Base-by-base conservation (phyloP, 2,797 vertebrate species). In the Hippopotamyrus pictus region DNA sequence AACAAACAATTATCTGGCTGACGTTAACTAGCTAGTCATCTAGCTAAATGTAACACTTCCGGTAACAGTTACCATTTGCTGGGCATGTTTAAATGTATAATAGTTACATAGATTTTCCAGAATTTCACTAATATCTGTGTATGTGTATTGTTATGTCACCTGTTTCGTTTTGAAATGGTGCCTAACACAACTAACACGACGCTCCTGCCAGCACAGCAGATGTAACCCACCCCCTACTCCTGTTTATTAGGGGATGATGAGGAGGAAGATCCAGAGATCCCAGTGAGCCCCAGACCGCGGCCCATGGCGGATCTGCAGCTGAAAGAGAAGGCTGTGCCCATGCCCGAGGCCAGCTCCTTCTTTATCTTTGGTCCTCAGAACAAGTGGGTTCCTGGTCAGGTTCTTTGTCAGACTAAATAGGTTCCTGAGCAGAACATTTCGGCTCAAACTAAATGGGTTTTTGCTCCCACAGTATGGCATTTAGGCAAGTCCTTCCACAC, bases 291-390 rank as follows among this genome's bases (percentile, higher is more conserved):
- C 44, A 95, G 98, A 7, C 98, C 98, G 17, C 97, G 98, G 3
- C 98, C 98, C 2, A 96, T 99, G 89, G 97, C 98, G 44, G 98
- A 99, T 90, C 94, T 99, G 25, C 98, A 99, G 91, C 91, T 99
- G 90, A 99, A 99, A 69, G 98, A 99, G 92, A 98, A 99, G 57
- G 97, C 97, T 0, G 98, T 99, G 50, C 98, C 98, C 0, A 98
- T 99, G 95, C 98, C 98, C 0, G 97, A 99, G 69, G 97, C 98
- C 91, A 98, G 97, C 89, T 95, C 98, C 11, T 99, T 99, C 94
- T 99, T 98, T 92, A 97, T 99, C 93, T 98, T 99, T 93, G 97
- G 98, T 91, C 97, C 98, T 84, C 97, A 97, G 89, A 99, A 99
- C 94, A 98, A 98, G 98, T 99, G 95, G 84, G 89, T 89, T 54